A percentile compares a stretch with the other conserved stretches of the same genome.
phyloP scores from a whole-genome alignment of 2,888 invertebrate species.

The Odontothrips loti region DNA sequence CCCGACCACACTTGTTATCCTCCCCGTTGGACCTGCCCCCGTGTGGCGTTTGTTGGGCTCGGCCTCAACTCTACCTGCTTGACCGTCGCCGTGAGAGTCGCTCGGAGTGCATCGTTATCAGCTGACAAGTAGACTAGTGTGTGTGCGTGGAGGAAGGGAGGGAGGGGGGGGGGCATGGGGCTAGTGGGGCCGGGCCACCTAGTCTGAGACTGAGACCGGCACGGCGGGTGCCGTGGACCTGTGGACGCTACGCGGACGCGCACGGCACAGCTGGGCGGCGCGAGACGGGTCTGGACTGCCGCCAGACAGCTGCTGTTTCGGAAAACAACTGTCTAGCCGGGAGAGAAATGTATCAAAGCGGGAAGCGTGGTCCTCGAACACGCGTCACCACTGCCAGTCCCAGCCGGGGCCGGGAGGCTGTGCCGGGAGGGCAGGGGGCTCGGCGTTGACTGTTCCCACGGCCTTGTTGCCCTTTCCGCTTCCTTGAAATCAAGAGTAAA shows the following conservation, averaged over 20 bases:
- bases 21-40: too few species aligned
- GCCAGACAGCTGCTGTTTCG: constrained; percentile 3
- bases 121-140: too few species aligned
- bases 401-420: neutral
- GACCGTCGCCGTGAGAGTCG: too few species aligned
- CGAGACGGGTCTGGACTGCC: neutral
- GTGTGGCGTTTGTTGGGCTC: too few species aligned
- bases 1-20: too few species aligned
- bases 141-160: neutral
- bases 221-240: too few species aligned
- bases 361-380: neutral
- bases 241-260: neutral
- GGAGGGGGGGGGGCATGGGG: neutral
- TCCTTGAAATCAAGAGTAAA: too few species aligned
- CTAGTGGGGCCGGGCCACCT: constrained; percentile 44
- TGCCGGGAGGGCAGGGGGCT: neutral
- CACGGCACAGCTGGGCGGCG: neutral
- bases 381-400: too few species aligned
- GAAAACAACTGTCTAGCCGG: neutral
- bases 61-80: too few species aligned
- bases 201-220: neutral
- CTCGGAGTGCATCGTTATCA: too few species aligned
- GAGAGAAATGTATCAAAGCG: neutral
- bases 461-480: neutral
- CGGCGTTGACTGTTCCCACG: neutral